Evolutionary conservation across 2,113 vertebrate genomes (phyloP), one percentile per base, ranked within the genome.

Genomic region (Stomatorhinus ivindoensis): DNA sequence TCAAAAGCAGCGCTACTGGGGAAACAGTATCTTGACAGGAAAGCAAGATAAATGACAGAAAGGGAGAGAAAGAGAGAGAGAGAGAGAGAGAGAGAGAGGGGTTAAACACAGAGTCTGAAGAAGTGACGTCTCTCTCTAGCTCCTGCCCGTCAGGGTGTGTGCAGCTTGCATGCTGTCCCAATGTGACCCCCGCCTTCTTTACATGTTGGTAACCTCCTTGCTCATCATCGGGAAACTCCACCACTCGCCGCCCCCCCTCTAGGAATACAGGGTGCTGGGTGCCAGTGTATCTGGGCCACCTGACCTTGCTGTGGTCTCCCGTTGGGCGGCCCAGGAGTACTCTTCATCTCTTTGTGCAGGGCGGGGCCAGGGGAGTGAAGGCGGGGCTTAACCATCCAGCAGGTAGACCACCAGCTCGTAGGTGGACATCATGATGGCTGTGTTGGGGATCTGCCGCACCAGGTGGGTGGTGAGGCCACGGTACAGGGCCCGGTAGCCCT

Each of bases 351-450:
- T 86, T 27, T 86, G 42, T n/a, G 46, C 48, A 24, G 19, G 86
- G 35, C 3, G 19, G 55, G 51, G 19, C 24, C 13, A 11, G 55
- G 55, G 53, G 7, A 10, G 39, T 31, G 51, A 58, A 46, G 84
- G 84, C 46, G 0, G 24, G 19, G 27, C n/a, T 96, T 99, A 99
- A 95, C 96, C 95, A 89, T 97, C 95, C 0, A 99, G 97, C 87
- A 99, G 94, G 96, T 99, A 99, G 90, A 99, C 97, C 92, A 99
- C 98, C 93, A 99, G 91, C 95, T 99, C 98, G 86, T 99, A 99
- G 91, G 98, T 99, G 93, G 97, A 97, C 98, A 99, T 99, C 98
- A 99, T 97, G 92, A 99, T 99, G 92, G 98, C 98, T 0, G 98
- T 99, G 95, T 99, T 99, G 91, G 98, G 98, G 92, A 99, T 99